Evolutionary conservation across 2,888 invertebrate genomes (phyloP), one percentile per base, ranked within the genome.

Genomic region (Orthosia gothica): DNA sequence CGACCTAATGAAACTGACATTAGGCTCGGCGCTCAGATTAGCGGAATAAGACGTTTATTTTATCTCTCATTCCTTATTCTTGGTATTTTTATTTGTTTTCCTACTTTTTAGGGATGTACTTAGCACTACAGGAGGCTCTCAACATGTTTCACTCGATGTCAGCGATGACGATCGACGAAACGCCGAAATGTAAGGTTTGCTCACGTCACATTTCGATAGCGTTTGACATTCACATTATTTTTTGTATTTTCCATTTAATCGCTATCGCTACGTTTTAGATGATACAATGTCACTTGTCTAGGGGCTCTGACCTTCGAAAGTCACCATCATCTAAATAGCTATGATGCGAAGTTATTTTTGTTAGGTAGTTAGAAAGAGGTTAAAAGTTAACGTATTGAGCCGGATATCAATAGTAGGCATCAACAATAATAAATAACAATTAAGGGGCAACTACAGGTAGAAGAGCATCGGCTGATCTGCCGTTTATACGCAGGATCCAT

Each of bases 21-120:
- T 61, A 84, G 12, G 63, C 63, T 50, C 20, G 49, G 67, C 66
- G 61, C 40, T 47, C 66, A 76, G 70, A 82, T 81, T 76, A 73
- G 67, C 69, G 57, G 32, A 76, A 76, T 72, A 73, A 72, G 7
- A 83, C 72, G 62, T 84, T 76, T 70, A 71, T 82, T 59, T 84
- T 52, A 79, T 71, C 68, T 47, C 52, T 62, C 64, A 61, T 74
- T 68, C n/a, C 20, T 16, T 54, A 47, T 70, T 58, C 18, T 57
- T 50, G 13, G 23, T 23, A 52, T 49, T 52, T 57, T 50, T 59
- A 49, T 59, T 63, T 61, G 47, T 67, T 57, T 67, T 50, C 3
- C n/a, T n/a, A 62, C 18, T 69, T 63, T 23, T 9, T 52, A 20
- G 3, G n/a, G 20, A 32, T 20, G 40, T 55, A 26, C 20, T 65